Conservation (phyloP, 2,113 vertebrate genomes). For the Prinia subflava region DNA sequence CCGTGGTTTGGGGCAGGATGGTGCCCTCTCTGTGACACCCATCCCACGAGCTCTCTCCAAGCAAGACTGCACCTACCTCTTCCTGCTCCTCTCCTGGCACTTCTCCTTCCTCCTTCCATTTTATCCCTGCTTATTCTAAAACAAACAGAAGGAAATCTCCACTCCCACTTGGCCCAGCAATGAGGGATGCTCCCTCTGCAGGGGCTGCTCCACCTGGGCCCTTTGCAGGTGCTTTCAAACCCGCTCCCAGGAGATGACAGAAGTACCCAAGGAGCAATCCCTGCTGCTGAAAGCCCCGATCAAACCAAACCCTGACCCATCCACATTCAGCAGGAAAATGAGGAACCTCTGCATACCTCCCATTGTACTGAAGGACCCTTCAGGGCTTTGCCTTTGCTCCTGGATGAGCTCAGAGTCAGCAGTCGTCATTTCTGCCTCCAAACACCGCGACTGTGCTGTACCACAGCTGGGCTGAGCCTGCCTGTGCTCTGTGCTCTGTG, state of each 20-base stretch:
- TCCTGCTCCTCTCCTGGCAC: background rate
- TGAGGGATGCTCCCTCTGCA: background rate
- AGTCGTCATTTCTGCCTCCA: conserved; percentile 20
- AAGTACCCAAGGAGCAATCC: background rate
- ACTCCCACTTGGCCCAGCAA: background rate
- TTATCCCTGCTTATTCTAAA: background rate
- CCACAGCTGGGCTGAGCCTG: background rate
- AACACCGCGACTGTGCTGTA: conserved; percentile 15
- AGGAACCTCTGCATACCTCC: conserved; percentile 27
- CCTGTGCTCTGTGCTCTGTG: background rate
- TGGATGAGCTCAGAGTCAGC: conserved; percentile 35
- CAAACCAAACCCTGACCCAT: background rate
- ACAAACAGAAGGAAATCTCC: background rate
- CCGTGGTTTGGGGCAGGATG: rapidly evolving
- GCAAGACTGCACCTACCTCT: background rate
- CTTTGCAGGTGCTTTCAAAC: background rate
- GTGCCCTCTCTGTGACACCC: background rate
- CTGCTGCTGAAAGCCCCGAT: background rate
- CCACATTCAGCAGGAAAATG: background rate
- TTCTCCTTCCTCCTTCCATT: background rate
- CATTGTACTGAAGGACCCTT: background rate
- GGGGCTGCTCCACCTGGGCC: background rate
- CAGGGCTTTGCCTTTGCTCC: background rate
- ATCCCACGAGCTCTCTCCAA: rapidly evolving
- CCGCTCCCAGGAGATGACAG: background rate